phyloP scores from a whole-genome alignment of 2,888 invertebrate genomes.

The Callyntrura sp. region DNA sequence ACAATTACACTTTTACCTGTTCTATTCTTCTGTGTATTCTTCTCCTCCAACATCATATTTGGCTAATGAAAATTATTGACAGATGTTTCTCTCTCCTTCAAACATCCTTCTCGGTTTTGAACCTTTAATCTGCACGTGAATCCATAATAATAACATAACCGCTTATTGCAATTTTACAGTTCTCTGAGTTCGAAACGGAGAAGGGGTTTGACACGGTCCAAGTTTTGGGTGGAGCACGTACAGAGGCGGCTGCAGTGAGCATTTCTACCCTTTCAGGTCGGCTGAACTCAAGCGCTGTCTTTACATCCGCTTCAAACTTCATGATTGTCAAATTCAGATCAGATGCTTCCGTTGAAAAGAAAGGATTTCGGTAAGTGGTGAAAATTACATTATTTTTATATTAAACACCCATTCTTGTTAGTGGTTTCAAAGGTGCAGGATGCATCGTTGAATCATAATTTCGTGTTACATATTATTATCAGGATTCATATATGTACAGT shows the following conservation, averaged over 20 bases:
- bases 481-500: background rate
- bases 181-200: conserved; percentile 99
- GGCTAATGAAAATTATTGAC: background rate
- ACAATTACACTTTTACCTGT: background rate
- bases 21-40: background rate
- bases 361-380: conserved; percentile 91
- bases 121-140: background rate
- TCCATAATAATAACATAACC: background rate
- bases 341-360: conserved; percentile 96
- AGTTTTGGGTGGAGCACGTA: conserved; percentile 97
- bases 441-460: background rate
- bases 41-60: background rate
- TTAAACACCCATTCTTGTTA: background rate
- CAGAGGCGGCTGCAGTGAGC: conserved; percentile 96
- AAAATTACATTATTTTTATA: background rate
- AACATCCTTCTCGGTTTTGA: background rate
- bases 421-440: background rate
- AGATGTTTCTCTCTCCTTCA: background rate
- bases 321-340: conserved; percentile 99
- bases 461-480: background rate
- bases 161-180: conserved; percentile 86
- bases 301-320: conserved; percentile 98
- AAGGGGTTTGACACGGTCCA: conserved; percentile 98
- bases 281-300: conserved; percentile 93
- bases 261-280: conserved; percentile 97